Percentiles rank a stretch among this genome's conserved stretches.
Evolutionary conservation across 2,888 invertebrate genomes (phyloP).

Genomic region (Sinelater perroti): DNA sequence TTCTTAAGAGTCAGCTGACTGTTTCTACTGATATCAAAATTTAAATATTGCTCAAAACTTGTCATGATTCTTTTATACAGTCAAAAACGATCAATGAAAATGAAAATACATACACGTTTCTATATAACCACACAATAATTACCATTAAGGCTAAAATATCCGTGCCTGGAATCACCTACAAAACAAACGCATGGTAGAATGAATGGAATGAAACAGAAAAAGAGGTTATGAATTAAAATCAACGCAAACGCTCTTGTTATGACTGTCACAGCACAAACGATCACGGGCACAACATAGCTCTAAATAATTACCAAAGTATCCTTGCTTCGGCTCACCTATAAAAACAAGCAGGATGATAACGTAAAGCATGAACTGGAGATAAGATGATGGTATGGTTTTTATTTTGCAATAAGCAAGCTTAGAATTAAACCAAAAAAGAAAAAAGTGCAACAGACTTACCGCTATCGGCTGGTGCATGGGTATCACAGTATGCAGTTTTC

Average conservation of each 20-base stretch:
- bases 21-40: no score
- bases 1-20: no score
- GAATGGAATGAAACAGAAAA: neutral
- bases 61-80: no score
- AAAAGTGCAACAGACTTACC: constrained; percentile 45
- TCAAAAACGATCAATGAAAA: no score
- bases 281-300: constrained; percentile 2
- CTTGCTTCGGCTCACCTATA: constrained; percentile 13
- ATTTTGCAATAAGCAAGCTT: neutral
- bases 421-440: neutral
- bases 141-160: constrained; percentile 14
- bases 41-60: no score
- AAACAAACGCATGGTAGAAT: neutral
- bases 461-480: constrained; percentile 82
- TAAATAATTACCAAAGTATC: constrained; percentile 13
- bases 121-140: constrained; percentile 1
- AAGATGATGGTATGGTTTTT: neutral
- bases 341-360: no score
- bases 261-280: neutral
- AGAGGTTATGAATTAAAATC: neutral
- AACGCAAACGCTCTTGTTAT: no score
- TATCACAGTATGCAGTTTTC: constrained; percentile 95
- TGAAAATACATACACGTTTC: no score
- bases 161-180: constrained; percentile 14
- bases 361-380: constrained; percentile 6